Conservation (phyloP, 1,140 invertebrate species). For the Drosophila tropicalis region DNA sequence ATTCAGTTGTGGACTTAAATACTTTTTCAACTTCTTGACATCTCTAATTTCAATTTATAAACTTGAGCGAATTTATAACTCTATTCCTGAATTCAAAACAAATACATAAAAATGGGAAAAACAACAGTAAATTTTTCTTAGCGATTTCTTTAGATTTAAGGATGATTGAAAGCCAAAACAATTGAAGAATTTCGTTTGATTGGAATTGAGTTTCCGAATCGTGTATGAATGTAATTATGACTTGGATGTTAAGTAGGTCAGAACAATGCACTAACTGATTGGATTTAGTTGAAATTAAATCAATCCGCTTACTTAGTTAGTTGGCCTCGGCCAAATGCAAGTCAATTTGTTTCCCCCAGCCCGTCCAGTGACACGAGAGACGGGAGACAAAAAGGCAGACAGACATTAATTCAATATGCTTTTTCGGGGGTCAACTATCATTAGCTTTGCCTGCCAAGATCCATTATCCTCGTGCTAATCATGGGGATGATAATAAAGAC, state of each 20-base stretch:
- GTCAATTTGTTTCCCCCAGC: constrained; percentile 41
- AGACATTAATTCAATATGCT: constrained; percentile 62
- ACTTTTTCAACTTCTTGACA: too few relatives aligned
- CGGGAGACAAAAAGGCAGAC: constrained; percentile 49
- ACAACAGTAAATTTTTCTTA: too few relatives aligned
- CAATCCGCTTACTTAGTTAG: constrained; percentile 9
- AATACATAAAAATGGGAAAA: too few relatives aligned
- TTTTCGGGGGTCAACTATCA: constrained; percentile 56
- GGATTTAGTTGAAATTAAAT: constrained; percentile 17
- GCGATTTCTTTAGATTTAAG: too few relatives aligned
- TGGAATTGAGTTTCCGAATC: neutral
- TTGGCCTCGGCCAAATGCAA: constrained; percentile 3
- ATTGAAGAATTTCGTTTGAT: neutral
- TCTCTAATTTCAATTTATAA: too few relatives aligned
- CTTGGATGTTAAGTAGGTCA: neutral
- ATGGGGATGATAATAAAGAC: constrained; percentile 15
- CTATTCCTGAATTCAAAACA: too few relatives aligned
- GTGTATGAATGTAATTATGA: constrained; percentile 4
- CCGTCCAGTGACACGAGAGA: neutral
- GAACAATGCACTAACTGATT: constrained; percentile 18
- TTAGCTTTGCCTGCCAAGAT: constrained; percentile 32
- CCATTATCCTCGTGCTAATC: constrained; percentile 15
- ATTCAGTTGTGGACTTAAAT: too few relatives aligned
- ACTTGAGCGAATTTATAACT: too few relatives aligned
- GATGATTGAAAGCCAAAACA: too few relatives aligned